A percentile compares a stretch with the other conserved stretches of the same genome.
phyloP scores from a whole-genome alignment of 1,140 invertebrate species.

The Saxidomus purpurata region DNA sequence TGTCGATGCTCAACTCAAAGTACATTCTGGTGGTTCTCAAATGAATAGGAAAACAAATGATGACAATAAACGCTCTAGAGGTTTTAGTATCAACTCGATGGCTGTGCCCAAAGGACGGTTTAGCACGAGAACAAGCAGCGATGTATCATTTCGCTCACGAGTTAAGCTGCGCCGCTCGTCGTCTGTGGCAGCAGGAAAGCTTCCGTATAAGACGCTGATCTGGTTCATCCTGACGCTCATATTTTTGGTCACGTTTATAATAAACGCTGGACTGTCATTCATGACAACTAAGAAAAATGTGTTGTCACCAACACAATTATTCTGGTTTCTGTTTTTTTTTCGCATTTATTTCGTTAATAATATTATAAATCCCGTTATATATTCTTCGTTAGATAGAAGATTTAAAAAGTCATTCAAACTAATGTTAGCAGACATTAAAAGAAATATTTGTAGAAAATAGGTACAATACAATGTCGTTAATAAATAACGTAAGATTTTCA shows the following conservation, averaged over 20 bases:
- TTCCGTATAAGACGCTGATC: conserved; percentile 64
- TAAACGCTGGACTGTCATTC: conserved; percentile 40
- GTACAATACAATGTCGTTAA: not conserved
- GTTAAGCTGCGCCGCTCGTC: not conserved
- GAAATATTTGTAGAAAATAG: not conserved
- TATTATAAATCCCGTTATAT: conserved; percentile 68
- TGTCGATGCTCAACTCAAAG: not conserved
- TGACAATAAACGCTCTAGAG: not conserved
- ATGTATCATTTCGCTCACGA: not conserved
- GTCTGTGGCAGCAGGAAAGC: not conserved
- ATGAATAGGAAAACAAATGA: not conserved
- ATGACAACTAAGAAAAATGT: conserved; percentile 40
- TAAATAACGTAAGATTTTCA: no score
- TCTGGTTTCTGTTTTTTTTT: conserved; percentile 49
- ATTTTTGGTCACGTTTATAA: conserved; percentile 49
- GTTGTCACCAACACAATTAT: conserved; percentile 17
- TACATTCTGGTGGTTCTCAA: not conserved
- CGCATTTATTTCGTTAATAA: conserved; percentile 69
- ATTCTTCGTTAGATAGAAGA: conserved; percentile 63
- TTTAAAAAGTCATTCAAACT: conserved; percentile 49
- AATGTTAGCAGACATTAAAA: not conserved
- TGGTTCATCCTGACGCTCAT: conserved; percentile 70
- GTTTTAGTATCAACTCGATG: not conserved
- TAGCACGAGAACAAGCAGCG: not conserved
- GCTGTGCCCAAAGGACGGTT: not conserved